A percentile compares a stretch with the other conserved stretches of the same genome.
Conservation (phyloP, 2,113 vertebrate species). For the Lampris incognitus region DNA sequence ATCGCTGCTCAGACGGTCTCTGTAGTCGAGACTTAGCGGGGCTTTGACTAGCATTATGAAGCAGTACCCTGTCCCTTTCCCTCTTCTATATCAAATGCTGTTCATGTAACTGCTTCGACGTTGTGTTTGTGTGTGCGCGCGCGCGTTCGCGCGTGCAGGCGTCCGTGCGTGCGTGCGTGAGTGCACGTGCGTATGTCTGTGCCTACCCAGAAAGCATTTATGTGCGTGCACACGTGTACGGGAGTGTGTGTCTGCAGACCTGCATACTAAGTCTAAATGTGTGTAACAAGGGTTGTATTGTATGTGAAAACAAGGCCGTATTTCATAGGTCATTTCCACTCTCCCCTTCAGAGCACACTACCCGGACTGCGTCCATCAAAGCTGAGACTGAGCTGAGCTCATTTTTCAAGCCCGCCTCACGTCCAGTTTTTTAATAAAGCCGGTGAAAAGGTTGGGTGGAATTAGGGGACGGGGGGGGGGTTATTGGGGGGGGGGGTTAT, state of each 20-base stretch:
- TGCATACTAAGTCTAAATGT: conserved; percentile 39
- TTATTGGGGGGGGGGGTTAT: conserved; percentile 3
- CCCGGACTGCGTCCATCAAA: conserved; percentile 51
- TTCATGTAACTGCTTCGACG: conserved; percentile 49
- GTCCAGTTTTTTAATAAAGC: conserved; percentile 80
- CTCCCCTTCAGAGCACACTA: conserved; percentile 39
- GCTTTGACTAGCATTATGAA: conserved; percentile 9
- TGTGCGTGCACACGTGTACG: background rate
- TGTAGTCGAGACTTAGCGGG: conserved; percentile 15
- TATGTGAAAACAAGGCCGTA: conserved; percentile 55
- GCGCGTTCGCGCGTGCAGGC: conserved; percentile 17
- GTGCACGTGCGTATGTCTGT: conserved; percentile 1
- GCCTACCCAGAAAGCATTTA: too few species aligned
- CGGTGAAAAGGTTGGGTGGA: conserved; percentile 54
- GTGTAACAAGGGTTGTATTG: conserved; percentile 51
- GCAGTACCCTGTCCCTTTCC: conserved; percentile 32
- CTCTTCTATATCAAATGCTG: conserved; percentile 41
- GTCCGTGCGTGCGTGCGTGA: background rate
- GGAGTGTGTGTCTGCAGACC: conserved; percentile 17
- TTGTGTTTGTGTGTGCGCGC: conserved; percentile 40
- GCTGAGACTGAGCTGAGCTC: conserved; percentile 71
- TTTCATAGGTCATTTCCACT: conserved; percentile 68
- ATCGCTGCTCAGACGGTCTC: conserved; percentile 21
- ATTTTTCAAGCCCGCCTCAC: conserved; percentile 73
- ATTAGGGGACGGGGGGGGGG: conserved; percentile 40